A percentile compares a stretch with the other conserved stretches of the same genome.
Conservation (phyloP, 2,113 vertebrate species). For the Brachirus orientalis region DNA sequence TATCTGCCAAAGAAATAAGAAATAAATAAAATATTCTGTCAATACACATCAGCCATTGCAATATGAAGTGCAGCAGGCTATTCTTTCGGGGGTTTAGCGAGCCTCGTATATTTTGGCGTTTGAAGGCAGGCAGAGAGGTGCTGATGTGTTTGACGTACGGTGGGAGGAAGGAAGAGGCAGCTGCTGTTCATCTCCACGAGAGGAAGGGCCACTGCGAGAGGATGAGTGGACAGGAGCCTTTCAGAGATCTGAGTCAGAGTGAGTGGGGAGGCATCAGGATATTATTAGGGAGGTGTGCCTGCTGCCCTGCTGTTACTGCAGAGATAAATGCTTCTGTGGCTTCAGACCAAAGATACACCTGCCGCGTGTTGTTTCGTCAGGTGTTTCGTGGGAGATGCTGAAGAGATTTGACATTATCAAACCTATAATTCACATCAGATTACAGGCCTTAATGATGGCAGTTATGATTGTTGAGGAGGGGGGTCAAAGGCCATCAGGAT, state of each 20-base stretch:
- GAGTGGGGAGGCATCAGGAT: constrained; percentile 70
- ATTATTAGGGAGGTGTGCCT: constrained; percentile 74
- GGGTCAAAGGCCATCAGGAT: constrained; percentile 1
- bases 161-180: constrained; percentile 71
- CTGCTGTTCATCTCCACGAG: constrained; percentile 64
- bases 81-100: constrained; percentile 40
- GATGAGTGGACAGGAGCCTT: constrained; percentile 62
- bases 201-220: constrained; percentile 61
- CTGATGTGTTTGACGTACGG: constrained; percentile 62
- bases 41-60: constrained; percentile 23
- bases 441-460: constrained; percentile 2
- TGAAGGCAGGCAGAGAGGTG: constrained; percentile 47
- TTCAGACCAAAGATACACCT: constrained; percentile 33
- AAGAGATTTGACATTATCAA: constrained; percentile 6
- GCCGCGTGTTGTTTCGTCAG: constrained; percentile 18
- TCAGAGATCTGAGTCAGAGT: constrained; percentile 70
- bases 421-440: constrained; percentile 25
- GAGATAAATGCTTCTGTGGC: constrained; percentile 52
- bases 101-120: constrained; percentile 34
- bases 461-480: background rate
- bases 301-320: constrained; percentile 56
- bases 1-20: background rate
- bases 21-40: constrained; percentile 17
- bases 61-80: constrained; percentile 21
- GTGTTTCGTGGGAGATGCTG: constrained; percentile 11